phyloP scores from a whole-genome alignment of 1,140 invertebrate species.

The Drosophila pruinosa region DNA sequence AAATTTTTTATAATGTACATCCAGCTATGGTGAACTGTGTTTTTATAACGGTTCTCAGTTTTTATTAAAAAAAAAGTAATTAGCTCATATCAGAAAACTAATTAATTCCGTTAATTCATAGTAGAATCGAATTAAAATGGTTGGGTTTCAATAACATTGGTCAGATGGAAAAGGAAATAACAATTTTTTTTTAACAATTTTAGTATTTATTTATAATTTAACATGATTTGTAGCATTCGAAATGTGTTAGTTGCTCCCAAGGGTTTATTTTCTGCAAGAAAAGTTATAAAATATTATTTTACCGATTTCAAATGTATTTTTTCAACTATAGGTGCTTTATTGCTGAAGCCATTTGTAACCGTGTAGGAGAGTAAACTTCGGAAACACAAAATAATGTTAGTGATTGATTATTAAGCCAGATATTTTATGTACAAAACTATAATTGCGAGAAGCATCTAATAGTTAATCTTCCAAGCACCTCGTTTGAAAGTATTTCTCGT shows the following conservation, averaged over 20 bases:
- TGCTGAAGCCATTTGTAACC: not conserved
- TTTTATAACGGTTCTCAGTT: no score
- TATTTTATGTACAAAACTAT: conserved; percentile 14
- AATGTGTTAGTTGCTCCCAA: not conserved
- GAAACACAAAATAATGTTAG: not conserved
- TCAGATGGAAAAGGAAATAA: not conserved
- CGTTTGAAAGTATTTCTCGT: conserved; percentile 88
- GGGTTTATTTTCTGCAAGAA: conserved; percentile 32
- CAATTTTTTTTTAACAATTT: not conserved
- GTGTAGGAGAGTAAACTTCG: conserved; percentile 2
- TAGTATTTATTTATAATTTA: conserved; percentile 1
- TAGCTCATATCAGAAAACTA: no score
- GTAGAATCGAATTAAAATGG: no score
- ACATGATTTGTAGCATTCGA: not conserved
- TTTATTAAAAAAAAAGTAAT: no score
- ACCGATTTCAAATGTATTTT: not conserved
- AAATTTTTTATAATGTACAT: no score
- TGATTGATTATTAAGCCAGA: not conserved
- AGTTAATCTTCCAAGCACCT: conserved; percentile 55
- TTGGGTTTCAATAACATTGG: no score
- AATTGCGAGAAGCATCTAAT: not conserved
- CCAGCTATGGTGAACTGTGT: no score
- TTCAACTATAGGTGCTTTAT: not conserved
- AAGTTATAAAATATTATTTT: conserved; percentile 15
- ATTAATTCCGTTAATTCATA: no score